These are phyloP conservation scores for Drosophila greeni DNA, from an alignment of 2,888 invertebrate species.

Conservation along the genomic window DNA sequence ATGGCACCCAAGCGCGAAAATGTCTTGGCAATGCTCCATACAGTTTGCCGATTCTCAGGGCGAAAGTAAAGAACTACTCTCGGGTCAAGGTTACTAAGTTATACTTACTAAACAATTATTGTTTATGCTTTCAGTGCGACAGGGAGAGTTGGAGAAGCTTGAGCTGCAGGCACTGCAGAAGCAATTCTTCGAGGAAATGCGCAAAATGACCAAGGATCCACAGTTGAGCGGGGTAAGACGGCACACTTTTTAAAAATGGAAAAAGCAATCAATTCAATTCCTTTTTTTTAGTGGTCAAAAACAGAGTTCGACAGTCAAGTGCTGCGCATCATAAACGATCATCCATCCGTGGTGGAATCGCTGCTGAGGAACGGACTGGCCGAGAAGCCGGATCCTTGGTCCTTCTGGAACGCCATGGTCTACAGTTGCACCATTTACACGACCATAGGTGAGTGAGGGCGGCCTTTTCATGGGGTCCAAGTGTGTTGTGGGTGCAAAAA, in stretches of 20 bases:
- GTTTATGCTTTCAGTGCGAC: conserved; percentile 48
- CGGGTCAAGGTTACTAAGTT: not conserved
- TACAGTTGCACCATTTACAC: conserved; percentile 93
- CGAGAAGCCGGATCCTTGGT: conserved; percentile 81
- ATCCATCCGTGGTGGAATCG: conserved; percentile 80
- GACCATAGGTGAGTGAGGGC: conserved; percentile 86
- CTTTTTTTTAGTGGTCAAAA: conserved; percentile 38
- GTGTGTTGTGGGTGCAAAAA: conserved; percentile 36
- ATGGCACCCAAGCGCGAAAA: conserved; percentile 4
- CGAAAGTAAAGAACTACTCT: not conserved
- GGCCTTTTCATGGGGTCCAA: conserved; percentile 2
- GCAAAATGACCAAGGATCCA: conserved; percentile 75
- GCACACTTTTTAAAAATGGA: too few relatives aligned
- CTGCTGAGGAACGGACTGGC: conserved; percentile 50
- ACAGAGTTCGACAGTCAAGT: conserved; percentile 80
- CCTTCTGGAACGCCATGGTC: conserved; percentile 91
- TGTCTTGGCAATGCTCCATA: conserved; percentile 15
- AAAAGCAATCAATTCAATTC: not conserved
- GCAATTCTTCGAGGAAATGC: conserved; percentile 71
- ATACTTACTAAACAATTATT: not conserved
- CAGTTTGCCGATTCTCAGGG: conserved; percentile 2
- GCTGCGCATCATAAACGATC: conserved; percentile 79
- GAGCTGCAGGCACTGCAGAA: conserved; percentile 57
- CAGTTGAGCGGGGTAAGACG: conserved; percentile 53
- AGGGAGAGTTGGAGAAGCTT: conserved; percentile 43